Conservation (phyloP, 1,140 invertebrate species). For the Euborellia annulipes region DNA sequence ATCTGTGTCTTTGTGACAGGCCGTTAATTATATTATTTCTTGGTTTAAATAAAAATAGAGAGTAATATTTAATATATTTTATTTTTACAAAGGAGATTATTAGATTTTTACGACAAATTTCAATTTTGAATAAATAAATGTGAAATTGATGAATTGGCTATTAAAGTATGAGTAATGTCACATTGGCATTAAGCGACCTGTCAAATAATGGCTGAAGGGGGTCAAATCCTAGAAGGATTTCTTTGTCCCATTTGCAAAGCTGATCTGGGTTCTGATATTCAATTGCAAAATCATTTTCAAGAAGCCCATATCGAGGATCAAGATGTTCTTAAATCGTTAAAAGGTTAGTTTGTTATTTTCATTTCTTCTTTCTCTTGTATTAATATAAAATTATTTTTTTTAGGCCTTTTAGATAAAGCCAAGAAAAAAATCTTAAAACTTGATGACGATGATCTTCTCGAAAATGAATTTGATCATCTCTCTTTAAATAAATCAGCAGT, state of each 20-base stretch:
- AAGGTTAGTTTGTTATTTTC: conserved; percentile 37
- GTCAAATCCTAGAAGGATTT: conserved; percentile 73
- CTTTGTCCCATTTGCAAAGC: conserved; percentile 85
- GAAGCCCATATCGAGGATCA: conserved; percentile 75
- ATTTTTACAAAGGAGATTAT: no score
- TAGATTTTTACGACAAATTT: no score
- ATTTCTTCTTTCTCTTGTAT: neutral
- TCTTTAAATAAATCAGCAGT: conserved; percentile 10
- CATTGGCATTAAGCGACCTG: no score
- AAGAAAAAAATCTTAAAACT: conserved; percentile 76
- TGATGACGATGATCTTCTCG: conserved; percentile 45
- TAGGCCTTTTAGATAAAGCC: conserved; percentile 71
- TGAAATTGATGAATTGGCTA: no score
- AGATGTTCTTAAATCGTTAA: conserved; percentile 76
- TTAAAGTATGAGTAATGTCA: no score
- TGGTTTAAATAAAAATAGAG: no score
- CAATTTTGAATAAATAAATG: no score
- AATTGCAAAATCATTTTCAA: conserved; percentile 77
- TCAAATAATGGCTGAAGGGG: conserved; percentile 34
- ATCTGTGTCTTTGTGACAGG: no score
- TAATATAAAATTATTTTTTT: conserved; percentile 17
- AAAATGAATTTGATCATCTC: conserved; percentile 21
- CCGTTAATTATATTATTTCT: no score
- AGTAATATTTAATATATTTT: no score
- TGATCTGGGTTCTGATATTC: conserved; percentile 65